Conservation (phyloP, 2,797 vertebrate genomes). For the Lagocephalus sceleratus region DNA sequence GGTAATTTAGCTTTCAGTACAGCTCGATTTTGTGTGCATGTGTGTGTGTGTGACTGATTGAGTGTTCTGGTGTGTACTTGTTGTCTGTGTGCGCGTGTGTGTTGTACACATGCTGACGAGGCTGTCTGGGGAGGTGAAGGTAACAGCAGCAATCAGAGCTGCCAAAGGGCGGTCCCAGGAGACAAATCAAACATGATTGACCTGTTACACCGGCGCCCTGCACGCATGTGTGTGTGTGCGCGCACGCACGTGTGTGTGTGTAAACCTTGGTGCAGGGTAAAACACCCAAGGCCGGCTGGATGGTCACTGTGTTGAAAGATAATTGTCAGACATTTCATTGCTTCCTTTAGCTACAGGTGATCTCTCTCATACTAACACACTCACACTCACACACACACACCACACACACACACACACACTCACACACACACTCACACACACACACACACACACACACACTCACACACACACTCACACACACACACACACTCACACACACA, state of each 20-base stretch:
- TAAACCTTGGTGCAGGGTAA: slow-evolving; percentile 40
- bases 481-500: slow-evolving; percentile 4
- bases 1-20: slow-evolving; percentile 40
- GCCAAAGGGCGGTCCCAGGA: slow-evolving; percentile 60
- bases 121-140: slow-evolving; percentile 66
- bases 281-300: slow-evolving; percentile 43
- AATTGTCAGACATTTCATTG: slow-evolving; percentile 17
- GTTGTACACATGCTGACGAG: slow-evolving; percentile 9
- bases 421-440: not conserved
- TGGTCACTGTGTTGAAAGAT: slow-evolving; percentile 37
- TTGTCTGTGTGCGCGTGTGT: slow-evolving; percentile 12
- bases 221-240: slow-evolving; percentile 20
- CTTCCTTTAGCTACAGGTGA: slow-evolving; percentile 17
- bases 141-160: slow-evolving; percentile 70
- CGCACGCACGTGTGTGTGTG: slow-evolving; percentile 14
- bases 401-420: no score
- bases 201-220: slow-evolving; percentile 51
- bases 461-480: not conserved
- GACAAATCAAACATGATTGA: slow-evolving; percentile 73
- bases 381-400: not conserved
- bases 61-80: slow-evolving; percentile 9
- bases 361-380: not conserved
- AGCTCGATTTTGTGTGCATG: slow-evolving; percentile 8
- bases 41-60: not conserved
- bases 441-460: not conserved